A percentile compares a stretch with the other conserved stretches of the same genome.
These are phyloP conservation scores for Trachemys scripta DNA, from an alignment of 2,113 vertebrate genomes.

Conservation along the genomic window DNA sequence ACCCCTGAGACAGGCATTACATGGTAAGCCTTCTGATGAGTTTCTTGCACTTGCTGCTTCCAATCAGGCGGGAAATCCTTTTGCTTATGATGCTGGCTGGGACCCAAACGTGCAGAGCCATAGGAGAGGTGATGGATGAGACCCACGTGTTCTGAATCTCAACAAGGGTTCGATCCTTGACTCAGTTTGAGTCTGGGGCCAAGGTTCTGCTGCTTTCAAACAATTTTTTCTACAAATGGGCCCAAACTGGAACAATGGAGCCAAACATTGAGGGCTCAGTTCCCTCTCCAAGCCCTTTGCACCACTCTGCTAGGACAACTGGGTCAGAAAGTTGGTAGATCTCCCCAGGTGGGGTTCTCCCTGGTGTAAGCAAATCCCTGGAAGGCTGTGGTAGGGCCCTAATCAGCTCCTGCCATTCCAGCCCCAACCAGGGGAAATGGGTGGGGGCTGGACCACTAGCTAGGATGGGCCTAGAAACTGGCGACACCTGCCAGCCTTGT, in stretches of 20 bases:
- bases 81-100: not conserved
- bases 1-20: not conserved
- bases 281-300: not conserved
- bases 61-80: not conserved
- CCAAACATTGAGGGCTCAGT: not conserved
- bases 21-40: not conserved
- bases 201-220: not conserved
- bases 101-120: not conserved
- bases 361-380: not conserved
- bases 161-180: not conserved
- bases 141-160: not conserved
- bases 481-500: no score
- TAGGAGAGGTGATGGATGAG: no score
- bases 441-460: no score
- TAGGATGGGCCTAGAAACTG: no score
- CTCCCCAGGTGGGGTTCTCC: not conserved
- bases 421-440: no score
- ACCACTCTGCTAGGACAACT: not conserved
- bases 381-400: no score
- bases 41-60: not conserved
- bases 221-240: not conserved
- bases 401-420: no score
- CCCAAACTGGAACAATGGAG: not conserved
- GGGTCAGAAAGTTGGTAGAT: not conserved
- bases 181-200: not conserved